Percentiles rank a stretch among this genome's conserved stretches.
Conservation (phyloP, 2,113 vertebrate species). For the Myiozetetes cayanensis region DNA sequence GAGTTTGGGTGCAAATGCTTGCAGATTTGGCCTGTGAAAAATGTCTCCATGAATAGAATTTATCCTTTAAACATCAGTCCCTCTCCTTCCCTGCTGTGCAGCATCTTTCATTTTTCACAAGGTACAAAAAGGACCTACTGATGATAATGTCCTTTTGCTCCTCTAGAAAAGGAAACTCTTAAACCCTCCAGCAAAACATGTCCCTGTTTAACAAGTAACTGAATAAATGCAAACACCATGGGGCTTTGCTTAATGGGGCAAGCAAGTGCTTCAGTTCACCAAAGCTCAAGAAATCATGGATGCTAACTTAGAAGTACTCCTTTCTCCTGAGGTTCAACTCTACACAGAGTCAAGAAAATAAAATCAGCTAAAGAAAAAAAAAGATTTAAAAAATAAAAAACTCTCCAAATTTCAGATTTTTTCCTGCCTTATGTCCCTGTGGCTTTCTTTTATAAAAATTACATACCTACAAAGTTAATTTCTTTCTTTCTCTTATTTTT, state of each 20-base stretch:
- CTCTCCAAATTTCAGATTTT: neutral
- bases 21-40: conserved; percentile 18
- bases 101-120: conserved; percentile 22
- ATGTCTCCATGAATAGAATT: conserved; percentile 1
- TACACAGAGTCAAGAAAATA: neutral
- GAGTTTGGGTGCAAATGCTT: neutral
- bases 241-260: conserved; percentile 19
- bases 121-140: conserved; percentile 3
- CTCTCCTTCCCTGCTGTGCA: neutral
- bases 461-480: neutral
- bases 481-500: neutral
- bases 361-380: neutral
- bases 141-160: conserved; percentile 27
- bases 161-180: neutral
- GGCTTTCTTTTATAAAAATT: neutral
- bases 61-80: neutral
- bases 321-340: neutral
- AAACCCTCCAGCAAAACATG: conserved; percentile 27
- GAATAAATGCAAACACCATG: conserved; percentile 2
- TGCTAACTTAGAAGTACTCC: neutral
- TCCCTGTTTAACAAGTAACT: neutral
- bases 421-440: neutral
- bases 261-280: neutral
- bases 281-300: neutral
- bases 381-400: neutral